Conservation (phyloP, 2,888 invertebrate species). For the Cecidostiba fungosa region DNA sequence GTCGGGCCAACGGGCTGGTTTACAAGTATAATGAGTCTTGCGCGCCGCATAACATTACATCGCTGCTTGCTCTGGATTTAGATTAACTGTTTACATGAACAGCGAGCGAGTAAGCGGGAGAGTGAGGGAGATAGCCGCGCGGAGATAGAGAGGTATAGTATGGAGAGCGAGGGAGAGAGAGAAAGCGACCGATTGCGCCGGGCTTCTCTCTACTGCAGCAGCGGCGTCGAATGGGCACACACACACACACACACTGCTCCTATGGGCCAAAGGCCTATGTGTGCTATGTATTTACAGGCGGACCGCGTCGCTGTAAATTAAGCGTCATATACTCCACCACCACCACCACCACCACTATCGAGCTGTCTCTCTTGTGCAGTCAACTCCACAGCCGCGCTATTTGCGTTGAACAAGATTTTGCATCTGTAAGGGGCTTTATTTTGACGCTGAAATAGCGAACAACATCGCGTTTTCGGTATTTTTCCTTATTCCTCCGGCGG, state of each 20-base stretch:
- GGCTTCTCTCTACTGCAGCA: slow-evolving; percentile 73
- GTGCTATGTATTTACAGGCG: slow-evolving; percentile 25
- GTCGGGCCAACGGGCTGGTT: slow-evolving; percentile 77
- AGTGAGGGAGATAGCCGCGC: slow-evolving; percentile 24
- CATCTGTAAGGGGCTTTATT: slow-evolving; percentile 21
- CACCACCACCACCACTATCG: background rate
- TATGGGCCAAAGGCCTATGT: slow-evolving; percentile 43
- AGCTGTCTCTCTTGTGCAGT: background rate
- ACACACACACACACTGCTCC: too few species aligned
- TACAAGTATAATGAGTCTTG: slow-evolving; percentile 81
- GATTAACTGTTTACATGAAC: slow-evolving; percentile 79
- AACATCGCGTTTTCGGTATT: too few species aligned
- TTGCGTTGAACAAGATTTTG: slow-evolving; percentile 46
- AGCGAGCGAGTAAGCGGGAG: slow-evolving; percentile 62
- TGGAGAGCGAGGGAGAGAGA: slow-evolving; percentile 57
- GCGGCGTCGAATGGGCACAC: slow-evolving; percentile 23
- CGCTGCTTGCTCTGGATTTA: slow-evolving; percentile 80
- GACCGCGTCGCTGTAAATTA: slow-evolving; percentile 56
- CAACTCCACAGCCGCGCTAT: background rate
- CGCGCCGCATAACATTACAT: slow-evolving; percentile 80
- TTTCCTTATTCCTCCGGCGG: slow-evolving; percentile 9
- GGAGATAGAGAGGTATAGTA: slow-evolving; percentile 24
- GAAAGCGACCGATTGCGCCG: slow-evolving; percentile 63
- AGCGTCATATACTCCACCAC: slow-evolving; percentile 53
- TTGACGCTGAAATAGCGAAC: slow-evolving; percentile 42